Evolutionary conservation across 2,797 vertebrate species (phyloP), one percentile per base, ranked within the genome.

Genomic region (Chelmon rostratus): DNA sequence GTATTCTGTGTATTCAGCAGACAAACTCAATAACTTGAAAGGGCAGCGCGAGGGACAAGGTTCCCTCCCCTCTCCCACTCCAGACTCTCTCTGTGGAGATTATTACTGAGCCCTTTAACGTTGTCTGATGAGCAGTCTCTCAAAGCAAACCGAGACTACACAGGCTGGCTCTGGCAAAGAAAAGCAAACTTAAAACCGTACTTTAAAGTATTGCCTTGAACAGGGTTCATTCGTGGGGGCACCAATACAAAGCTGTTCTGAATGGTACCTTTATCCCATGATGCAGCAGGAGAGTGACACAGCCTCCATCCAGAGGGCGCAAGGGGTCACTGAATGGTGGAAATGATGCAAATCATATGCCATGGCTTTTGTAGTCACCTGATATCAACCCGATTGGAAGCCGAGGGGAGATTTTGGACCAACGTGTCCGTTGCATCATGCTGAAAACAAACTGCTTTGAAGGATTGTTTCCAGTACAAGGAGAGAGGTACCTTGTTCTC

Each of bases 21-120:
- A 87, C 91, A 84, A 87, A 88, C 91, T 90, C 85, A 91, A 92
- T 93, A 91, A 91, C 90, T 91, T 81, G 76, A 92, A 93, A 93
- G 93, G 91, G 89, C 90, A 92, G 81, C 56, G 8, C 5, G 75
- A 81, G 79, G 85, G 83, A 85, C 86, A 80, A 76, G 80, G 81
- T 81, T 73, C 87, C 87, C 84, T 75, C 86, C 73, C 72, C 72
- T 79, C 76, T 65, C 59, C 80, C 33, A 46, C 82, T 73, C 66
- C 80, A 21, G 38, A 28, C 62, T 81, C 59, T 88, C 86, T 90
- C 87, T 66, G 80, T 9, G 71, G 76, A 91, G 81, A 89, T 92
- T 88, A 92, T 92, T 86, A 85, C 69, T 0, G 54, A 87, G 72
- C 68, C 85, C 79, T 90, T 89, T 86, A 82, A 80, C 58, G 72